A percentile compares a stretch with the other conserved stretches of the same genome.
Evolutionary conservation across 2,888 invertebrate genomes (phyloP).

Genomic region (Hypena proboscidalis): DNA sequence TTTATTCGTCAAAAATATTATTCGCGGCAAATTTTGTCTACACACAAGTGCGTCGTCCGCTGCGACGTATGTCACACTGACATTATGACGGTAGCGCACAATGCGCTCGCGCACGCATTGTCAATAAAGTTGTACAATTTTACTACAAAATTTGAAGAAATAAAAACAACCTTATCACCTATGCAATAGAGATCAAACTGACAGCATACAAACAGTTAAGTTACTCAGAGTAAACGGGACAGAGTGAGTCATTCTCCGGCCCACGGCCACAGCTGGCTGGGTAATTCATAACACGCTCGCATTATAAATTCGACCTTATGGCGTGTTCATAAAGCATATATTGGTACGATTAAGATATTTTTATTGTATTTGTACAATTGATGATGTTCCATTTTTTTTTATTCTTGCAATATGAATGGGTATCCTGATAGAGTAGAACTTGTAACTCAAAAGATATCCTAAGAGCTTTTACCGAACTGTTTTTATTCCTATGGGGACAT

Average conservation of each 20-base stretch:
- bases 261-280: constrained; percentile 71
- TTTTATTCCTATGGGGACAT: no score
- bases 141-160: constrained; percentile 8
- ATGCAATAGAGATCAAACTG: constrained; percentile 4
- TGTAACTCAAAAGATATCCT: no score
- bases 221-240: constrained; percentile 55
- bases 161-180: constrained; percentile 25
- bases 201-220: constrained; percentile 9
- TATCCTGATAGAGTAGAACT: constrained; percentile 34
- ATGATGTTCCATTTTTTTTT: constrained; percentile 24
- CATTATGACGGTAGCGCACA: constrained; percentile 65
- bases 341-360: constrained; percentile 37
- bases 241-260: constrained; percentile 68
- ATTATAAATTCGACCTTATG: constrained; percentile 50
- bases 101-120: constrained; percentile 73
- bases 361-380: constrained; percentile 32
- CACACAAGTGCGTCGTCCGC: constrained; percentile 45
- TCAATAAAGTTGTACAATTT: constrained; percentile 58
- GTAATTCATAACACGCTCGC: constrained; percentile 67
- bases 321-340: constrained; percentile 48
- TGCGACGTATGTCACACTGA: constrained; percentile 62
- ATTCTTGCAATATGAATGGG: constrained; percentile 25
- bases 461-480: no score
- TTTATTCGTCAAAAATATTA: constrained; percentile 22
- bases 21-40: constrained; percentile 53